phyloP scores from a whole-genome alignment of 2,113 vertebrate genomes.

The Pogona vitticeps region DNA sequence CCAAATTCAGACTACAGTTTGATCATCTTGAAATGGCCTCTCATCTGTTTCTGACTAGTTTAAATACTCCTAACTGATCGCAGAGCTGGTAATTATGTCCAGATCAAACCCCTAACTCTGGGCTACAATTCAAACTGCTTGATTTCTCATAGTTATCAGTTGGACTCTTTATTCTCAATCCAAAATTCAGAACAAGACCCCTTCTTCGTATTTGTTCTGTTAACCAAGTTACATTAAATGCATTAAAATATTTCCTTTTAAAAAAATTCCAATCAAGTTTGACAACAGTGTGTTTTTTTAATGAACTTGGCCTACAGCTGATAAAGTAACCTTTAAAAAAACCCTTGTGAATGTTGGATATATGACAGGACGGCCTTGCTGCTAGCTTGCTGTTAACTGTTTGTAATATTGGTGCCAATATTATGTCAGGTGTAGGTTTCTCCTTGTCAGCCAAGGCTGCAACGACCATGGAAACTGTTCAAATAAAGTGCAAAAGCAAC shows the following conservation, averaged over 20 bases:
- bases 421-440: constrained; percentile 85
- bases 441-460: constrained; percentile 64
- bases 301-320: constrained; percentile 63
- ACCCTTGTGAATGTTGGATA: constrained; percentile 65
- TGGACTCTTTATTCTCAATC: background rate
- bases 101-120: background rate
- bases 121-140: background rate
- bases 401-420: constrained; percentile 73
- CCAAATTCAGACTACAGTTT: no score
- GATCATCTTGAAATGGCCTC: no score
- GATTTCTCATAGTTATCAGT: background rate
- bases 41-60: no score
- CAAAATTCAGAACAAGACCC: rapidly evolving
- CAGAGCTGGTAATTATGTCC: background rate
- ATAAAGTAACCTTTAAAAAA: constrained; percentile 54
- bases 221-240: constrained; percentile 39
- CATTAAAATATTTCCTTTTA: constrained; percentile 53
- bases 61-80: background rate
- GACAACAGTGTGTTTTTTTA: constrained; percentile 39
- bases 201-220: background rate
- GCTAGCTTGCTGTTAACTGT: constrained; percentile 72
- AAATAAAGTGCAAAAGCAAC: constrained; percentile 64
- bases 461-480: constrained; percentile 74
- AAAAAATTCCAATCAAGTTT: constrained; percentile 5
- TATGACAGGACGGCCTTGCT: constrained; percentile 67